Conservation (phyloP, 2,888 invertebrate species). For the Mactromeris polynyma region DNA sequence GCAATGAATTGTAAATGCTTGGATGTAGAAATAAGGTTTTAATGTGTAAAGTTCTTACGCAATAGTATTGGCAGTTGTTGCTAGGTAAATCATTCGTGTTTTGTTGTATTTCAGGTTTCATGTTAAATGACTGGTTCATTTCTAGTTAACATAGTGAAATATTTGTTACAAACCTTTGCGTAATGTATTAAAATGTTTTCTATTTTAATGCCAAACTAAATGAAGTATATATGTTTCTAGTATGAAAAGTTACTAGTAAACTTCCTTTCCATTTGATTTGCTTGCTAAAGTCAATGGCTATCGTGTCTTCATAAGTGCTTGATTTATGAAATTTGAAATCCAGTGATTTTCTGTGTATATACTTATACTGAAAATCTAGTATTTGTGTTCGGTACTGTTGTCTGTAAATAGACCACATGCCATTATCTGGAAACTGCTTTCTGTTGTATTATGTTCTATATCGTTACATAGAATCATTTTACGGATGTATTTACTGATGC, state of each 20-base stretch:
- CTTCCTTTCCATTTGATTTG: neutral
- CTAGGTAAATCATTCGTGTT: neutral
- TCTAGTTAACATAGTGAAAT: neutral
- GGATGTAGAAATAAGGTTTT: neutral
- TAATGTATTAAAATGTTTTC: neutral
- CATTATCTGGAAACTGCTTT: too few relatives aligned
- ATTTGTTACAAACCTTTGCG: neutral
- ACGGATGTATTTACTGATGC: too few relatives aligned
- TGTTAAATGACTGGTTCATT: neutral
- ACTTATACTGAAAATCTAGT: neutral
- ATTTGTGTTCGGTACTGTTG: too few relatives aligned
- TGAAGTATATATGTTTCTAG: neutral
- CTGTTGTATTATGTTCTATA: too few relatives aligned
- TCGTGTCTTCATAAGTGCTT: neutral
- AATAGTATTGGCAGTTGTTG: neutral
- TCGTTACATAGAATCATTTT: too few relatives aligned
- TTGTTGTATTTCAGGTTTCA: neutral
- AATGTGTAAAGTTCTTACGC: neutral
- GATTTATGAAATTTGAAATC: neutral
- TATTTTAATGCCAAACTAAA: neutral
- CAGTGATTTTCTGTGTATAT: neutral
- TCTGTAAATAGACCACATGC: too few relatives aligned
- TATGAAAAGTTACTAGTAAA: neutral
- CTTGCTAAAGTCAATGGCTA: neutral
- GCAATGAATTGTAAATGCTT: neutral